Evolutionary conservation across 2,113 vertebrate genomes (phyloP).

Genomic region (Oenanthe melanoleuca): DNA sequence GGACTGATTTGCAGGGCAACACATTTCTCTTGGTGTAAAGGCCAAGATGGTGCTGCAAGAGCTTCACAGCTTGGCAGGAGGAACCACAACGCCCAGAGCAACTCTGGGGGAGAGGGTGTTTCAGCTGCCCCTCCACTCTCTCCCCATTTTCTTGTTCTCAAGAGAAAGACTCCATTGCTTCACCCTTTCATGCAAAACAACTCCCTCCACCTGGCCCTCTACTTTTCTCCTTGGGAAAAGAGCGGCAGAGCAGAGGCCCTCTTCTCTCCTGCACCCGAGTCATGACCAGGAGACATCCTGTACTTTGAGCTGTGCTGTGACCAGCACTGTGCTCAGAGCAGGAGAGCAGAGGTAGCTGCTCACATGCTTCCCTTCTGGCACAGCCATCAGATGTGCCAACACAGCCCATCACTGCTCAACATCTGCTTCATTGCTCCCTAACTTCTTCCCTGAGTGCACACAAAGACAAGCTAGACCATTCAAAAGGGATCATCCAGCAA

Average conservation of each 20-base stretch:
- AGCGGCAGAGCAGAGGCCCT: background rate
- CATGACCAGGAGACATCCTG: accelerated
- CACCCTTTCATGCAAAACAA: background rate
- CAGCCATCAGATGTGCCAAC: background rate
- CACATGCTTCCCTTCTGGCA: background rate
- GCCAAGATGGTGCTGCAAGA: background rate
- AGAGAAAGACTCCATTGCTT: background rate
- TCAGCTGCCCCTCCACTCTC: background rate
- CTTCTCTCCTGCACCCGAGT: background rate
- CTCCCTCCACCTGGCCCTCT: accelerated
- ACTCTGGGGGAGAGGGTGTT: background rate
- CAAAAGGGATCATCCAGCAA: background rate
- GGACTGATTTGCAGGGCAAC: background rate
- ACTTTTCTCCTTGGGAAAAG: background rate
- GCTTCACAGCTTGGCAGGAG: background rate
- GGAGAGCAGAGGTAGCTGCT: background rate
- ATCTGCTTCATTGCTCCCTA: accelerated
- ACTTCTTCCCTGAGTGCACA: background rate
- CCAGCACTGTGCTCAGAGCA: background rate
- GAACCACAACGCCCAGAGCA: background rate
- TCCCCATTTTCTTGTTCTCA: background rate
- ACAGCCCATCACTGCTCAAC: background rate
- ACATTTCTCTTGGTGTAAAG: background rate
- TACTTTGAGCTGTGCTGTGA: background rate
- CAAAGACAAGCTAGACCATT: background rate